A percentile compares a stretch with the other conserved stretches of the same genome.
These are phyloP conservation scores for Tragelaphus scriptus DNA, from an alignment of 2,113 vertebrate species.

Conservation along the genomic window DNA sequence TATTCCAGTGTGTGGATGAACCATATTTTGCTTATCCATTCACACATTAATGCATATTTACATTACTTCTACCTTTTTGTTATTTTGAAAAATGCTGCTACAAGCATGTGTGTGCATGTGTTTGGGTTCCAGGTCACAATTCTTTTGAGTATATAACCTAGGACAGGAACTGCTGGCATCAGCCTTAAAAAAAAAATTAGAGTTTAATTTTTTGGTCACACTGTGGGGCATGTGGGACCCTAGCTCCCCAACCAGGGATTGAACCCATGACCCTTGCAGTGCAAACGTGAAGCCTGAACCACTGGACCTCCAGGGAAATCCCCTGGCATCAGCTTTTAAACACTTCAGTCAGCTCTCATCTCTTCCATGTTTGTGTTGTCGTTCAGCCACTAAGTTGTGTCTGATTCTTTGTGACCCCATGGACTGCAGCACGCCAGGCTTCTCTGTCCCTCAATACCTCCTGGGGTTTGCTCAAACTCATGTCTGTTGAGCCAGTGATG, in stretches of 20 bases:
- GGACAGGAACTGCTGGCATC: not conserved
- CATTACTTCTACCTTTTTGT: not conserved
- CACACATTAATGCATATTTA: not conserved
- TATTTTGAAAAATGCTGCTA: not conserved
- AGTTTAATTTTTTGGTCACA: not conserved
- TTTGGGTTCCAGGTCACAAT: not conserved
- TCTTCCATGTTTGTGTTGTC: not conserved
- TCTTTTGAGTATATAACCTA: not conserved
- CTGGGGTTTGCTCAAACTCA: not conserved
- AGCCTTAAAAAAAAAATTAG: not conserved
- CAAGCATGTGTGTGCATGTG: accelerated
- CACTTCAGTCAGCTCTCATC: not conserved
- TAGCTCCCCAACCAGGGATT: not conserved
- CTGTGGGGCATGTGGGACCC: not conserved
- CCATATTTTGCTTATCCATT: too few species aligned
- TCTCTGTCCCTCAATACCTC: not conserved
- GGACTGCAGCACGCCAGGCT: not conserved
- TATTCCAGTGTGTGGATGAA: too few species aligned
- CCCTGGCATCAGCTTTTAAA: not conserved
- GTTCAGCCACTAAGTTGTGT: not conserved
- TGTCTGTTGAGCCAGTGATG: not conserved
- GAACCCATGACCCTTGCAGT: not conserved
- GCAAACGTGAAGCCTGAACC: not conserved
- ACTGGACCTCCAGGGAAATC: not conserved
- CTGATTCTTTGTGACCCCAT: not conserved